Evolutionary conservation across 2,888 invertebrate species (phyloP), one percentile per base, ranked within the genome.

Genomic region (Phyto melanocephala): DNA sequence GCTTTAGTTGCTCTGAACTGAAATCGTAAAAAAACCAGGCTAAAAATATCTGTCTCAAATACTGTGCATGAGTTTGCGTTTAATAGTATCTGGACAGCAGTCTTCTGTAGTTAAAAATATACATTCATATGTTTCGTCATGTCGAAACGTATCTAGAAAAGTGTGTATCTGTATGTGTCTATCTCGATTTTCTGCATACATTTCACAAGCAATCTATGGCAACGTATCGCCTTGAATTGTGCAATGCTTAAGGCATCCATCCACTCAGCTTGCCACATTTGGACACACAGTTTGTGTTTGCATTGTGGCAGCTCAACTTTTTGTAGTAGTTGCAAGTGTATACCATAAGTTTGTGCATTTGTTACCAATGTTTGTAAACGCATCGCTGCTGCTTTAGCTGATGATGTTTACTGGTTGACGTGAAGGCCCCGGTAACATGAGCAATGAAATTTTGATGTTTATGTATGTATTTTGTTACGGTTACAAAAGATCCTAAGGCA

Each of bases 381-480:
- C 82, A 82, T 82, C 52, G 45, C 58, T 65, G 70, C 60, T 70
- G 74, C 45, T n/a, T n/a, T n/a, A n/a, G n/a, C n/a, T 78, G 79
- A 65, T 79, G 75, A 79, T 79, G 67, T 79, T 82, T 72, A 75
- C 75, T 82, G 79, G 62, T 79, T 79, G 82, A 76, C 79, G 60
- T 3, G 28, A 3, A 45, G 54, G 71, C 70, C 70, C 75, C 75
- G 65, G 67, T 65, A 79, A 79, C 75, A 67, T 70, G 52, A 47
- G 47, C 54, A 75, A 65, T 82, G 65, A 79, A 70, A 75, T 79
- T 79, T 82, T 60, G 52, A 47, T 37, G 8, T 37, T 2, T 1
- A 37, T 10, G 37, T 11, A 37, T 54, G n/a, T 54, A 78, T 80
- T 80, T 80, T 60, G 79, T 74, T 80, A 74, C 79, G 79, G 72